A percentile compares a stretch with the other conserved stretches of the same genome.
phyloP scores from a whole-genome alignment of 2,113 vertebrate species.

The Nothoprocta pentlandii region DNA sequence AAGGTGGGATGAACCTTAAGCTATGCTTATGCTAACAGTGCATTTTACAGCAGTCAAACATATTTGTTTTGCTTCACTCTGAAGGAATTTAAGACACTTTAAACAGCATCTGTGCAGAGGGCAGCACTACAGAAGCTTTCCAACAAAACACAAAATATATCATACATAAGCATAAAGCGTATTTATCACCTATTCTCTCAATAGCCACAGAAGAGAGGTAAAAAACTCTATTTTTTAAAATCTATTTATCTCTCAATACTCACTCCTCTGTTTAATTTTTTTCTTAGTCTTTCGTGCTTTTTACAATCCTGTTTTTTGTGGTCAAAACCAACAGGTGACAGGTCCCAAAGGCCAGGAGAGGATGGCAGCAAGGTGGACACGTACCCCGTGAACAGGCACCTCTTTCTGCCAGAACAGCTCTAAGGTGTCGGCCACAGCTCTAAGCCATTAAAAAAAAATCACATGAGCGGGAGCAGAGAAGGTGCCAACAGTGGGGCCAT shows the following conservation, averaged over 20 bases:
- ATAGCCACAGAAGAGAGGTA: not conserved
- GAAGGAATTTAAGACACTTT: not conserved
- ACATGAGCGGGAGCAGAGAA: accelerated
- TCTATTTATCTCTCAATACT: not conserved
- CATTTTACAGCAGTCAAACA: not conserved
- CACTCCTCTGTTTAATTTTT: not conserved
- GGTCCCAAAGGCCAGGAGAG: constrained; percentile 20
- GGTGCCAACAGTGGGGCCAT: not conserved
- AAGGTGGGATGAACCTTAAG: not conserved
- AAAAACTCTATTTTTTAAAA: not conserved
- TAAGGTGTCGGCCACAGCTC: not conserved
- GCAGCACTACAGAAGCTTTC: not conserved
- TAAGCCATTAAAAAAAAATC: not conserved
- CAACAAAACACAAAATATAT: not conserved
- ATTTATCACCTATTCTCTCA: not conserved
- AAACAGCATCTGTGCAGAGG: not conserved
- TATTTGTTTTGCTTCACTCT: not conserved
- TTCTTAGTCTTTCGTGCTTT: not conserved
- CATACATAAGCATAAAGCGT: too few relatives aligned
- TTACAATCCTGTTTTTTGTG: not conserved
- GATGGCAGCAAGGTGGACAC: not conserved
- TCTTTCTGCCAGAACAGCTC: not conserved
- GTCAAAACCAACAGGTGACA: not conserved
- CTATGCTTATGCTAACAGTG: not conserved
- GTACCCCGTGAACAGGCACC: not conserved